Conservation (phyloP, 2,888 invertebrate species). For the Troides helena region DNA sequence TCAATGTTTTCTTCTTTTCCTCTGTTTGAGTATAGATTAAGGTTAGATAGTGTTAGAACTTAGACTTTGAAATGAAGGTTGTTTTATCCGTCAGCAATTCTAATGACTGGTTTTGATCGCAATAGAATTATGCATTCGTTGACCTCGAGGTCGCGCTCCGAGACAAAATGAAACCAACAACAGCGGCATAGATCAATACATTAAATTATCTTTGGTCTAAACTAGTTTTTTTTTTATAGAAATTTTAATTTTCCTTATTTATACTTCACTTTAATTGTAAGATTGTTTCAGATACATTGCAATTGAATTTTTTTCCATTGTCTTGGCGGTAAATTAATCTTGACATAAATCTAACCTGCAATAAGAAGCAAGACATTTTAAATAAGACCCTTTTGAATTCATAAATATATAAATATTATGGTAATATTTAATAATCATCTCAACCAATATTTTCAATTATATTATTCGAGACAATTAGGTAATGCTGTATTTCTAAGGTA, state of each 20-base stretch:
- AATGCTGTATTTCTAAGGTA: neutral
- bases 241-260: neutral
- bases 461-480: too few species aligned
- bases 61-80: constrained; percentile 10
- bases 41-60: neutral
- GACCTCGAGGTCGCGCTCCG: constrained; percentile 15
- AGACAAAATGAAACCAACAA: constrained; percentile 27
- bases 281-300: neutral
- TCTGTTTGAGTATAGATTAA: neutral
- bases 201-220: constrained; percentile 6
- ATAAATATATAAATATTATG: neutral
- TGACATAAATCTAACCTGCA: neutral
- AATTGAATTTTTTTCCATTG: neutral
- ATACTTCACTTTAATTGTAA: neutral
- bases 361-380: neutral
- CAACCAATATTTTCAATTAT: too few species aligned
- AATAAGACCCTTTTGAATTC: neutral
- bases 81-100: constrained; percentile 22
- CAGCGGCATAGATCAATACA: neutral
- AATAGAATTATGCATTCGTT: constrained; percentile 15
- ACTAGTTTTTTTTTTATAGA: neutral
- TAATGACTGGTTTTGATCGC: constrained; percentile 21
- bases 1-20: neutral
- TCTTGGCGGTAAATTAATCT: neutral
- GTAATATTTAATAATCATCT: too few species aligned